These are phyloP conservation scores for Melieria crassipennis DNA, from an alignment of 2,888 invertebrate species.

Conservation along the genomic window DNA sequence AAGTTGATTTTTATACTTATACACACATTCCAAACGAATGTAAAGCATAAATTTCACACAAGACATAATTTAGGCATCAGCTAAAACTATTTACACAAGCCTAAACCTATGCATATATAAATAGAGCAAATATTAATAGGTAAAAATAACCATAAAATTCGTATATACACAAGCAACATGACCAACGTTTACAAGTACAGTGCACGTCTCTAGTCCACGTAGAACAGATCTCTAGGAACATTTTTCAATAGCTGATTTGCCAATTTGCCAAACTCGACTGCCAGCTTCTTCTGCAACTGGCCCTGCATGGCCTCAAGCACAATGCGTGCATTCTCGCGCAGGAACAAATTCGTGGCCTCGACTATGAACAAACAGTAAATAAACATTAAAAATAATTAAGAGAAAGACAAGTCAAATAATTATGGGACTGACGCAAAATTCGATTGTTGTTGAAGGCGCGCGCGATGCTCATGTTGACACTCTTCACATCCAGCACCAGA, in stretches of 20 bases:
- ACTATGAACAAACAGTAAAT: slow-evolving; percentile 66
- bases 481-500: slow-evolving; percentile 71
- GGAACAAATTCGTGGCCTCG: slow-evolving; percentile 77
- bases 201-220: slow-evolving; percentile 47
- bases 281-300: slow-evolving; percentile 73
- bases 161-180: too few relatives aligned
- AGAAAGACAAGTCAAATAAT: background rate
- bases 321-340: slow-evolving; percentile 75
- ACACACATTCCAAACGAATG: background rate
- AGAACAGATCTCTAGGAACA: slow-evolving; percentile 72
- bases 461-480: slow-evolving; percentile 73
- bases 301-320: slow-evolving; percentile 76
- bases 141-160: too few relatives aligned
- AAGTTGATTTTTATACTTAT: too few relatives aligned
- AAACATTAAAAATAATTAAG: background rate
- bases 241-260: slow-evolving; percentile 74
- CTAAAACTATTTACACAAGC: slow-evolving; percentile 13
- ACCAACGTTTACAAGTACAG: background rate
- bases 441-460: slow-evolving; percentile 76
- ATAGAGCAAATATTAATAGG: too few relatives aligned
- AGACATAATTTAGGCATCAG: too few relatives aligned
- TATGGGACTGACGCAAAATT: slow-evolving; percentile 72
- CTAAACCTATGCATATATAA: slow-evolving; percentile 1
- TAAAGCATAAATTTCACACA: slow-evolving; percentile 1
- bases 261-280: slow-evolving; percentile 72